A percentile compares a stretch with the other conserved stretches of the same genome.
These are phyloP conservation scores for Netelia melanura DNA, from an alignment of 2,888 invertebrate species.

Conservation along the genomic window DNA sequence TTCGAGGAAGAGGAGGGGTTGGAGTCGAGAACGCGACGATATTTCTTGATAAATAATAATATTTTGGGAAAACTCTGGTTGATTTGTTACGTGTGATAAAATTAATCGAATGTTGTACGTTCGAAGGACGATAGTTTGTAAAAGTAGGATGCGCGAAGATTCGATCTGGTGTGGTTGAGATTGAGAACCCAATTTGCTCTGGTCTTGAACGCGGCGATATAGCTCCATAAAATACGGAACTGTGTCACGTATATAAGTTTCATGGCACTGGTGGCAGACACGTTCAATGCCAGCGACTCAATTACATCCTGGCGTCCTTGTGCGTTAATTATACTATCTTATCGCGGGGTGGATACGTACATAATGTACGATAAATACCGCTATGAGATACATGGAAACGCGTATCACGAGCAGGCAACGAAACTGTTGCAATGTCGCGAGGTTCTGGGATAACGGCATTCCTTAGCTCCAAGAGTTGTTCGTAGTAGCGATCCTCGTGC, in stretches of 20 bases:
- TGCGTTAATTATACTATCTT: conserved; percentile 33
- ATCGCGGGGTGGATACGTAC: background rate
- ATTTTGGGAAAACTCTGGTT: too few relatives aligned
- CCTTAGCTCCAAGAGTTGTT: conserved; percentile 34
- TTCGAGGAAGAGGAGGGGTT: too few relatives aligned
- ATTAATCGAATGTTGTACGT: too few relatives aligned
- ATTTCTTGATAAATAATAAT: too few relatives aligned
- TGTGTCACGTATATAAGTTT: background rate
- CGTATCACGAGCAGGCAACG: conserved; percentile 18
- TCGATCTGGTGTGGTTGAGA: background rate
- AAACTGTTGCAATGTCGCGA: conserved; percentile 54
- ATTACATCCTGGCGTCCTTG: conserved; percentile 31
- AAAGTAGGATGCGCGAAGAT: too few relatives aligned
- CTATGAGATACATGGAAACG: background rate
- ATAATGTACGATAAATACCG: conserved; percentile 14
- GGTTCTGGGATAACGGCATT: conserved; percentile 45
- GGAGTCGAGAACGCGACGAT: too few relatives aligned
- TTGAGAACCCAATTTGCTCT: background rate
- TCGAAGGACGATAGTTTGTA: too few relatives aligned
- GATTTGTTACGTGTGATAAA: too few relatives aligned
- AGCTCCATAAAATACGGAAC: background rate
- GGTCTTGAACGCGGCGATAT: background rate
- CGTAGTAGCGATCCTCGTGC: background rate
- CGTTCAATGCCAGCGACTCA: conserved; percentile 36
- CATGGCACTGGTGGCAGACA: background rate